A percentile compares a stretch with the other conserved stretches of the same genome.
These are phyloP conservation scores for Sylvilagus floridanus DNA, from an alignment of 2,797 vertebrate genomes.

Conservation along the genomic window DNA sequence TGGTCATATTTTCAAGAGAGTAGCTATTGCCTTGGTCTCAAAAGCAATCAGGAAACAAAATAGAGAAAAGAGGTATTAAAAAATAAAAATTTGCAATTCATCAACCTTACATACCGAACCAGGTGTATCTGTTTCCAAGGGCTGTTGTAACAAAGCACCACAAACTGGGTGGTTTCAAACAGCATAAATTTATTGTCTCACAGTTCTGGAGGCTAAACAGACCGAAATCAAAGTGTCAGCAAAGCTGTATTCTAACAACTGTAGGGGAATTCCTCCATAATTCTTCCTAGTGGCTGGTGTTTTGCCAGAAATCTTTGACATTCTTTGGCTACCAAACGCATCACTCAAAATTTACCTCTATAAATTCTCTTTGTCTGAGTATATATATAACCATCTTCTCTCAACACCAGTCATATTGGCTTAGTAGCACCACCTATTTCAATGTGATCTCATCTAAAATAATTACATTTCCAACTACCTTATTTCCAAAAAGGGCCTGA, in stretches of 20 bases:
- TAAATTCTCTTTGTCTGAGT: neutral
- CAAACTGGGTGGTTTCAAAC: neutral
- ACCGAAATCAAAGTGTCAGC: neutral
- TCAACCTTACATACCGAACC: neutral
- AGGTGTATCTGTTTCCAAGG: neutral
- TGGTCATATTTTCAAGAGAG: neutral
- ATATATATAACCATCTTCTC: neutral
- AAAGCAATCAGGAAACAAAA: constrained; percentile 12
- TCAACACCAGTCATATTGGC: neutral
- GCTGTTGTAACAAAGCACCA: neutral
- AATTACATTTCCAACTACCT: neutral
- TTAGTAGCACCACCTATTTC: neutral
- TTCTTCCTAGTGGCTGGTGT: neutral
- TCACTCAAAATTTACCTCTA: neutral
- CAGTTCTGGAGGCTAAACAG: neutral
- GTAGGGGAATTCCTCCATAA: neutral
- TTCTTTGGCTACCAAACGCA: neutral
- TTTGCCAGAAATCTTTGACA: too few species aligned
- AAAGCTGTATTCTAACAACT: neutral
- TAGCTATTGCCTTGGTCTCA: neutral
- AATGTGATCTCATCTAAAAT: neutral
- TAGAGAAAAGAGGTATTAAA: neutral
- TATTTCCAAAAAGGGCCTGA: neutral
- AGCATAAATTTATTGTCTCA: neutral
- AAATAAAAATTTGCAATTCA: neutral